These are phyloP conservation scores for Graphium colonna DNA, from an alignment of 2,888 invertebrate species.

Conservation along the genomic window DNA sequence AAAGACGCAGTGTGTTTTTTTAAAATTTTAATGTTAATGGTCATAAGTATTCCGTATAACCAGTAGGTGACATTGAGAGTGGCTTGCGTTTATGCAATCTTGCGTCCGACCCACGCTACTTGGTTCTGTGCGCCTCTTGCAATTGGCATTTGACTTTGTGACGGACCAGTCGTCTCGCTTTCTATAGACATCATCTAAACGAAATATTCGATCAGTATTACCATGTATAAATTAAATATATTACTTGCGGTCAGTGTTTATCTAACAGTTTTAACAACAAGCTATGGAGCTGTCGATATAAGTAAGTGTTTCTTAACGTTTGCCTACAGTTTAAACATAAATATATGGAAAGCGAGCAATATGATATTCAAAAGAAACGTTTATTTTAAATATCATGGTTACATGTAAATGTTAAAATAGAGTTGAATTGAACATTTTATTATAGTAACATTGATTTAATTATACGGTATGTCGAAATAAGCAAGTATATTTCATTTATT, in stretches of 20 bases:
- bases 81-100: conserved; percentile 52
- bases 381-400: neutral
- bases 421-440: neutral
- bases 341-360: too few relatives aligned
- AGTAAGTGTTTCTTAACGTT: conserved; percentile 44
- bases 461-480: too few relatives aligned
- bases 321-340: too few relatives aligned
- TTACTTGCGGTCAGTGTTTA: conserved; percentile 32
- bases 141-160: conserved; percentile 20
- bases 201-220: neutral
- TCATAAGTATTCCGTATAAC: conserved; percentile 39
- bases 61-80: conserved; percentile 53
- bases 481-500: too few relatives aligned
- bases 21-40: conserved; percentile 29
- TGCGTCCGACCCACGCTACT: conserved; percentile 11
- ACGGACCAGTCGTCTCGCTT: conserved; percentile 15
- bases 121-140: conserved; percentile 22
- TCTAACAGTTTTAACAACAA: conserved; percentile 35
- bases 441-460: neutral
- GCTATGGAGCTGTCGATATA: conserved; percentile 48
- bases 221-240: conserved; percentile 8
- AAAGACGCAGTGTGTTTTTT: conserved; percentile 1
- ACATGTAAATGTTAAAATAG: neutral
- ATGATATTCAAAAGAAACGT: neutral
- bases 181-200: conserved; percentile 1